These are phyloP conservation scores for Gambusia yucatana DNA, from an alignment of 2,797 vertebrate species.

Conservation along the genomic window DNA sequence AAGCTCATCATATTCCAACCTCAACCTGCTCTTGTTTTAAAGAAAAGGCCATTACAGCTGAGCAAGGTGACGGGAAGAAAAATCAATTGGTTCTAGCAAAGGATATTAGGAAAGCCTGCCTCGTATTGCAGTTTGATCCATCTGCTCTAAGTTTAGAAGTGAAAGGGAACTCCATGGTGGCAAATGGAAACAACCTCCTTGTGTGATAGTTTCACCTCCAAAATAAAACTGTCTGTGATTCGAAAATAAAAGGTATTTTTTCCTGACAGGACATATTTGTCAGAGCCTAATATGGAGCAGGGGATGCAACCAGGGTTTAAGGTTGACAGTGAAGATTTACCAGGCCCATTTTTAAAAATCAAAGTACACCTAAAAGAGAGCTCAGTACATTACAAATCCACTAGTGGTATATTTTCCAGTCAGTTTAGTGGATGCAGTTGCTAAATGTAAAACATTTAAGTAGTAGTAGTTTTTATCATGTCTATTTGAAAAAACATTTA, in stretches of 20 bases:
- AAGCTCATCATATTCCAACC: constrained; percentile 4
- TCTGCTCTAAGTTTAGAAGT: constrained; percentile 46
- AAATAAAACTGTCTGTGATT: constrained; percentile 64
- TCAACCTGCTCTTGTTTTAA: constrained; percentile 16
- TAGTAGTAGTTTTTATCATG: neutral
- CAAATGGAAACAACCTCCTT: constrained; percentile 66
- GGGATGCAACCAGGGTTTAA: constrained; percentile 31
- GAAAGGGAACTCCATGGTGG: constrained; percentile 49
- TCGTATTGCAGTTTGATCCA: constrained; percentile 58
- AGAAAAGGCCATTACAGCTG: constrained; percentile 22
- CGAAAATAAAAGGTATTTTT: constrained; percentile 68
- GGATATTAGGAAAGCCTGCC: constrained; percentile 58
- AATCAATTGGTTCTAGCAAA: constrained; percentile 59
- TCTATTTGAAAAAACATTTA: neutral
- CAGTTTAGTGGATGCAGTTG: constrained; percentile 42
- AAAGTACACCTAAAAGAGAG: constrained; percentile 38
- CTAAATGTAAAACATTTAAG: constrained; percentile 47
- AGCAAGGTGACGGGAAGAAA: constrained; percentile 56
- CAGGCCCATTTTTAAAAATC: constrained; percentile 27
- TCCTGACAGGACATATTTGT: constrained; percentile 70
- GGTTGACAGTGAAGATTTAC: constrained; percentile 33
- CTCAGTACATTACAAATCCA: constrained; percentile 44
- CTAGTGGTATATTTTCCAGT: constrained; percentile 37
- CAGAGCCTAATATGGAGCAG: constrained; percentile 47
- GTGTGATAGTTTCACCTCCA: constrained; percentile 45